Evolutionary conservation across 2,888 invertebrate species (phyloP), one percentile per base, ranked within the genome.

Genomic region (Smittia sp.): DNA sequence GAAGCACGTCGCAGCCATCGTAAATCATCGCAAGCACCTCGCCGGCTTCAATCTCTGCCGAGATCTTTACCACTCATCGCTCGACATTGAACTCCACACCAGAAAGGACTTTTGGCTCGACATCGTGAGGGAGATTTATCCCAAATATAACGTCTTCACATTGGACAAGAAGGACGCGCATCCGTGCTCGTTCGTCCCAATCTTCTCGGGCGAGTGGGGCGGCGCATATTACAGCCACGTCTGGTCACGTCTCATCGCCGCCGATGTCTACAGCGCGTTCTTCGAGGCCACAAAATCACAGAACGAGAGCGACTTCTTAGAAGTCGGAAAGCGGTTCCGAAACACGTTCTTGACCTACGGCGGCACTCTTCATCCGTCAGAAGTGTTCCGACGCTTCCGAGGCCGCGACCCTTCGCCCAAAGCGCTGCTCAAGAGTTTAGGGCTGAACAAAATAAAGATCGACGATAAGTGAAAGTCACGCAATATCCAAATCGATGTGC

Each of bases 341-440:
- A 90, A 93, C 74, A 94, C 94, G 1, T 94, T 92, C 83, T 85
- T 98, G 75, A 86, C 92, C 0, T 85, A 89, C 1, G 96, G 95
- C 6, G 95, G 96, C 1, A 89, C 90, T 75, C 87, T 90, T 76
- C 89, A 92, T 76, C 89, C 94, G 0, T 88, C 87, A 75, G 93
- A 96, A 83, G 88, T 94, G 4, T 98, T 98, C 83, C 86, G 96
- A 74, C 86, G 90, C 79, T 98, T 97, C 83, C 86, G 94, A 75
- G 97, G 97, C 0, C 86, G 97, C 68, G 96, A 98, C 83, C 96
- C 96, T 0, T 92, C 92, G 1, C 89, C 91, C 0, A 90, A 92
- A 79, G 93, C 94, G 0, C 82, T 96, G 46, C 81, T 96, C 0
- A 88, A 86, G 76, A 86, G 41, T 15, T 65, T 73, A 18, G 73